A percentile compares a stretch with the other conserved stretches of the same genome.
These are phyloP conservation scores for Ylistrum balloti DNA, from an alignment of 1,140 invertebrate genomes.

Conservation along the genomic window DNA sequence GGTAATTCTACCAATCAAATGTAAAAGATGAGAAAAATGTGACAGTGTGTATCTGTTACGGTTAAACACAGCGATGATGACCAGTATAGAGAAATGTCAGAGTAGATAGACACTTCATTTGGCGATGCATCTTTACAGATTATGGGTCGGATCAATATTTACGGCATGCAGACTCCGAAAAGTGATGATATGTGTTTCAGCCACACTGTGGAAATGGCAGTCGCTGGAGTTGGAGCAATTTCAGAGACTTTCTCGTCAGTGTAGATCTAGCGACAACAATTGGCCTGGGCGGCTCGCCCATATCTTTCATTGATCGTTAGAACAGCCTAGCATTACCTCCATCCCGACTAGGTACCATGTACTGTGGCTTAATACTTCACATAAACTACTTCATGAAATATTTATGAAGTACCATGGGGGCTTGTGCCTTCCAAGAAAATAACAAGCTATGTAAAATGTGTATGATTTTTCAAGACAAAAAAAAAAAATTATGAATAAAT, in stretches of 20 bases:
- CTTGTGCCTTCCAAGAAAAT: not conserved
- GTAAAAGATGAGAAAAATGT: too few species aligned
- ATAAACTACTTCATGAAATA: not conserved
- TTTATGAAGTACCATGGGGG: constrained; percentile 18
- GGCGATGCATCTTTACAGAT: not conserved
- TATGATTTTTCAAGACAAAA: not conserved
- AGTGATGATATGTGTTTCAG: constrained; percentile 18
- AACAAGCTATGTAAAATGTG: not conserved
- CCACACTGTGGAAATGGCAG: not conserved
- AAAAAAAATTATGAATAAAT: constrained; percentile 13
- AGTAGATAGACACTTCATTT: too few species aligned
- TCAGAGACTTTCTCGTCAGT: not conserved
- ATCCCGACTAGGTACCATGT: not conserved
- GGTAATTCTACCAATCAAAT: too few species aligned
- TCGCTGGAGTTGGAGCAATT: not conserved
- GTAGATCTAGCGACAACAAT: constrained; percentile 3
- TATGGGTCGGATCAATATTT: constrained; percentile 26
- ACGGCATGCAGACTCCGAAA: not conserved
- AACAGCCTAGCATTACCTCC: not conserved
- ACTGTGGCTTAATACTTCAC: not conserved
- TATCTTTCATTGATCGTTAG: constrained; percentile 31
- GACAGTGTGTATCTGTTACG: too few species aligned
- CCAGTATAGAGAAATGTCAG: too few species aligned
- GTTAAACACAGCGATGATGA: too few species aligned
- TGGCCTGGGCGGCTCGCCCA: not conserved